Evolutionary conservation across 2,113 vertebrate genomes (phyloP).

Genomic region (Nycticorax nycticorax): DNA sequence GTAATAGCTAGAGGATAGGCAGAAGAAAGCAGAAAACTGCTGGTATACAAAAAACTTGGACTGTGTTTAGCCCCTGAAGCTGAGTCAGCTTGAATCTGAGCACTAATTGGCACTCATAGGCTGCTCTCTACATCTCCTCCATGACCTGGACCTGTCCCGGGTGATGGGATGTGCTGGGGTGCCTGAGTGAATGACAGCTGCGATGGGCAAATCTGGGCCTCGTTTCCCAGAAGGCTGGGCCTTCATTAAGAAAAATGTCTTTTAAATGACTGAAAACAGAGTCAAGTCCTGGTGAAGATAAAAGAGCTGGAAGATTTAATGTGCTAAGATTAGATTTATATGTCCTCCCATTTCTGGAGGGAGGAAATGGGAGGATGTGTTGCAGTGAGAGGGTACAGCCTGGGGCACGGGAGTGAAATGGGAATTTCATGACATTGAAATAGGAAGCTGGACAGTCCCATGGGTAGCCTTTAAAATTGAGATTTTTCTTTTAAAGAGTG

Average conservation of each 20-base stretch:
- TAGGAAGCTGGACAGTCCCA: neutral
- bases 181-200: neutral
- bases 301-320: neutral
- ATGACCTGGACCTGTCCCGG: neutral
- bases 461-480: neutral
- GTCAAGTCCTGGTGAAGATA: neutral
- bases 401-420: neutral
- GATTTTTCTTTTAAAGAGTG: neutral
- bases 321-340: neutral
- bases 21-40: slow-evolving; percentile 16
- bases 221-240: neutral
- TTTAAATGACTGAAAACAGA: neutral
- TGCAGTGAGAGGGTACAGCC: neutral
- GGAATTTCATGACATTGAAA: neutral
- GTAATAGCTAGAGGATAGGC: neutral
- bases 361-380: neutral
- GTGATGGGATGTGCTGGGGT: neutral
- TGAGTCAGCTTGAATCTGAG: slow-evolving; percentile 6
- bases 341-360: neutral
- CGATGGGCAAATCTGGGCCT: neutral
- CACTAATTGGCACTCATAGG: slow-evolving; percentile 3
- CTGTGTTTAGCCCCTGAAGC: neutral
- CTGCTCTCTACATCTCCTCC: neutral
- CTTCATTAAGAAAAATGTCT: neutral
- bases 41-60: neutral